These are phyloP conservation scores for Acheta domesticus DNA, from an alignment of 2,888 invertebrate species.

Conservation along the genomic window DNA sequence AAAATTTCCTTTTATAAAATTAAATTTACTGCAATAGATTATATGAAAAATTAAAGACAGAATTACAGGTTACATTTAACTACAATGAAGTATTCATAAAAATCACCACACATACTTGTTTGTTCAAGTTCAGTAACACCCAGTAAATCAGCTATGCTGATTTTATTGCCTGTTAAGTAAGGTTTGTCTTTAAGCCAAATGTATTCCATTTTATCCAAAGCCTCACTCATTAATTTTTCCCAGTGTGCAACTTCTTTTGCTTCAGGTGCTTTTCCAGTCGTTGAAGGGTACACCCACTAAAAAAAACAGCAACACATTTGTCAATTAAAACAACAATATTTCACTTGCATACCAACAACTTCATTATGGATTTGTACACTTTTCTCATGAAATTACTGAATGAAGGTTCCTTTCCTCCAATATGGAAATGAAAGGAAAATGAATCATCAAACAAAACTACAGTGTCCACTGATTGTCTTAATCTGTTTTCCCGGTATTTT, in stretches of 20 bases:
- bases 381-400: too few species aligned
- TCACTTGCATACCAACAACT: too few species aligned
- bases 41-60: too few species aligned
- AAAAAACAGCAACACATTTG: slow-evolving; percentile 38
- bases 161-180: slow-evolving; percentile 44
- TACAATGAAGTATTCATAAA: not conserved
- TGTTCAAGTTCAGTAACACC: slow-evolving; percentile 50
- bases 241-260: slow-evolving; percentile 40
- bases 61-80: not conserved
- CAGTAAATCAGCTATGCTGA: slow-evolving; percentile 49
- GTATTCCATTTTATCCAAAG: slow-evolving; percentile 44
- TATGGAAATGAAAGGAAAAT: too few species aligned
- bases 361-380: too few species aligned
- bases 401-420: too few species aligned
- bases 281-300: slow-evolving; percentile 43
- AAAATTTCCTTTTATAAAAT: too few species aligned
- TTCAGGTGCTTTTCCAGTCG: slow-evolving; percentile 42
- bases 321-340: too few species aligned
- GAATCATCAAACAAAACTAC: too few species aligned
- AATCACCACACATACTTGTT: slow-evolving; percentile 42
- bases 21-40: too few species aligned
- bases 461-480: too few species aligned
- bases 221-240: slow-evolving; percentile 41
- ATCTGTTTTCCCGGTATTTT: too few species aligned
- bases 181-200: slow-evolving; percentile 41